These are phyloP conservation scores for Mandrillus leucophaeus DNA, from an alignment of 2,113 vertebrate genomes.

Conservation along the genomic window DNA sequence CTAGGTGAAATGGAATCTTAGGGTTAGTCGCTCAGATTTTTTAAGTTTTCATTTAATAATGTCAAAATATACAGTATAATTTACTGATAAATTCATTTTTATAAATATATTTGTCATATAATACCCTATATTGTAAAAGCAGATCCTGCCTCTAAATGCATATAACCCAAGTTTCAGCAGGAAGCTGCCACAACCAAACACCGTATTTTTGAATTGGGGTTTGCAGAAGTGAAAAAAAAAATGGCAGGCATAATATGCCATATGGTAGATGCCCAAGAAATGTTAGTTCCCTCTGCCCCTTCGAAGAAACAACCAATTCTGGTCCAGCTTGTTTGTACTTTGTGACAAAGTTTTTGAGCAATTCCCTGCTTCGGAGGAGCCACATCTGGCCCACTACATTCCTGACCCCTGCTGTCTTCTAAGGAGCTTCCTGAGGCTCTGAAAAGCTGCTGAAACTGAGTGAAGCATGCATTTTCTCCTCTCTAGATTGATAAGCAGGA, in stretches of 20 bases:
- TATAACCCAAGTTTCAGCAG: neutral
- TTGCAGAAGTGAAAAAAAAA: neutral
- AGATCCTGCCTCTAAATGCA: neutral
- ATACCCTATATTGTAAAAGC: neutral
- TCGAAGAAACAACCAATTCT: neutral
- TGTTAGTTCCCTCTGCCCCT: neutral
- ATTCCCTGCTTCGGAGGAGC: neutral
- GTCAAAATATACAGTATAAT: neutral
- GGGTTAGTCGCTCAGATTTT: neutral
- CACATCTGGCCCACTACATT: neutral
- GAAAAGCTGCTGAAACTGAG: neutral
- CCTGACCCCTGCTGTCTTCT: neutral
- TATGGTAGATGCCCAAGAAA: neutral
- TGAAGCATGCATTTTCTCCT: neutral
- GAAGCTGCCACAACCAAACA: neutral
- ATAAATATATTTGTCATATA: neutral
- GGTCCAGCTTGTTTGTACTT: neutral
- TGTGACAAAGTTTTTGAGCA: neutral
- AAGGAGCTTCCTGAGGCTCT: neutral
- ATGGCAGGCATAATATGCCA: neutral
- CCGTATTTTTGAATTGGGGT: neutral
- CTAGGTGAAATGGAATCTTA: neutral
- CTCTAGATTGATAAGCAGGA: neutral
- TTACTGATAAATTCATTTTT: constrained; percentile 20
- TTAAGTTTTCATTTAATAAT: neutral